phyloP scores from a whole-genome alignment of 2,113 vertebrate genomes.

The Crypturellus undulatus region DNA sequence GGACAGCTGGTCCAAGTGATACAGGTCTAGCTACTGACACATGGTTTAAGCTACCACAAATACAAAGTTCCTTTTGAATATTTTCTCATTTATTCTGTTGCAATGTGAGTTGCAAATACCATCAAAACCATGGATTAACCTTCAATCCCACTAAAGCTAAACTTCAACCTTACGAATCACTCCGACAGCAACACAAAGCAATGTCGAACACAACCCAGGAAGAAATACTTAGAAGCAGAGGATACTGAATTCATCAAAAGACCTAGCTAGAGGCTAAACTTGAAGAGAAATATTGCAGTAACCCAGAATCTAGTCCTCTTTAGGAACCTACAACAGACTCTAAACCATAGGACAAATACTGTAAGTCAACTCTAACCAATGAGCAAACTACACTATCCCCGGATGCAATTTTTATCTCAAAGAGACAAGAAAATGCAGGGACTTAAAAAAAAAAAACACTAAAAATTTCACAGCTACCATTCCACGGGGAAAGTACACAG shows the following conservation, averaged over 20 bases:
- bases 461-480: neutral
- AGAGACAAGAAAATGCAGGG: neutral
- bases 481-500: accelerated
- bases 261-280: neutral
- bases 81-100: neutral
- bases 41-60: neutral
- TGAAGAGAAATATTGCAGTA: accelerated
- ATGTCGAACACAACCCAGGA: neutral
- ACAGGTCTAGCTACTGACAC: no score
- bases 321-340: neutral
- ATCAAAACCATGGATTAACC: neutral
- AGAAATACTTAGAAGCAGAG: neutral
- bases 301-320: neutral
- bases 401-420: neutral
- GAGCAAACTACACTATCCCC: neutral
- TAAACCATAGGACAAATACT: neutral
- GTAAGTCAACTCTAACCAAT: neutral
- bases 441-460: neutral
- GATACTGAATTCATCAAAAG: neutral
- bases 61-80: neutral
- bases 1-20: no score
- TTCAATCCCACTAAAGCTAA: neutral
- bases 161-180: neutral
- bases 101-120: neutral
- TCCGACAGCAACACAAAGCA: neutral